Evolutionary conservation across 2,797 vertebrate species (phyloP).

Genomic region (Cyprinodon diabolis): DNA sequence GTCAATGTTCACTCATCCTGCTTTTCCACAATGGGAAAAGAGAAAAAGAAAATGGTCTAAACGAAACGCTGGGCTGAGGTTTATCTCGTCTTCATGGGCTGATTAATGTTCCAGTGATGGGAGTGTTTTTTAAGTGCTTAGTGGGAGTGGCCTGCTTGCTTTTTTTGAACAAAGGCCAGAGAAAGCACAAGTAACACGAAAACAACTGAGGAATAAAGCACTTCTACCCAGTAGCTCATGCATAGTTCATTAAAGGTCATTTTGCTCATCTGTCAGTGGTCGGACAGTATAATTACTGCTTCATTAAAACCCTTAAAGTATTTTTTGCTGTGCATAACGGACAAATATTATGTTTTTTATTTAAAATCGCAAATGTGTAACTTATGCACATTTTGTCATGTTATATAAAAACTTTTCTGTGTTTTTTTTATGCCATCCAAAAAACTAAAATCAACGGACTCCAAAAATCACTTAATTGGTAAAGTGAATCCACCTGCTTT

Average conservation of each 20-base stretch:
- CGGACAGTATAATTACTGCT: conserved; percentile 23
- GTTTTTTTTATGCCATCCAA: neutral
- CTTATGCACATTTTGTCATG: neutral
- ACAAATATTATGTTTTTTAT: neutral
- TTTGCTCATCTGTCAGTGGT: conserved; percentile 41
- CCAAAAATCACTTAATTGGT: neutral
- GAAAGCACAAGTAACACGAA: conserved; percentile 68
- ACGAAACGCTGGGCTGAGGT: conserved; percentile 42
- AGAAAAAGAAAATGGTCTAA: neutral
- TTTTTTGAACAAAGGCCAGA: conserved; percentile 69
- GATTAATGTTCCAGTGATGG: conserved; percentile 52
- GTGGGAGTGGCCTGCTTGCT: conserved; percentile 56
- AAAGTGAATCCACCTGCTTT: too few species aligned
- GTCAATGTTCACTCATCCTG: conserved; percentile 25
- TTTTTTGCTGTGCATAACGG: neutral
- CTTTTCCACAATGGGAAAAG: conserved; percentile 18
- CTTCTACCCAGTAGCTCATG: conserved; percentile 32
- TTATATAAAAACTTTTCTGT: neutral
- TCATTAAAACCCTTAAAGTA: neutral
- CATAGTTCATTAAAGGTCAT: conserved; percentile 30
- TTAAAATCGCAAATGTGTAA: too few species aligned
- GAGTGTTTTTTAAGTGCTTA: conserved; percentile 28
- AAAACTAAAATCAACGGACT: neutral
- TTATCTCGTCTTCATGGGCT: conserved; percentile 34
- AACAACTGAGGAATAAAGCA: conserved; percentile 65